A percentile compares a stretch with the other conserved stretches of the same genome.
Conservation (phyloP, 2,888 invertebrate genomes). For the Pyrrhia umbra region DNA sequence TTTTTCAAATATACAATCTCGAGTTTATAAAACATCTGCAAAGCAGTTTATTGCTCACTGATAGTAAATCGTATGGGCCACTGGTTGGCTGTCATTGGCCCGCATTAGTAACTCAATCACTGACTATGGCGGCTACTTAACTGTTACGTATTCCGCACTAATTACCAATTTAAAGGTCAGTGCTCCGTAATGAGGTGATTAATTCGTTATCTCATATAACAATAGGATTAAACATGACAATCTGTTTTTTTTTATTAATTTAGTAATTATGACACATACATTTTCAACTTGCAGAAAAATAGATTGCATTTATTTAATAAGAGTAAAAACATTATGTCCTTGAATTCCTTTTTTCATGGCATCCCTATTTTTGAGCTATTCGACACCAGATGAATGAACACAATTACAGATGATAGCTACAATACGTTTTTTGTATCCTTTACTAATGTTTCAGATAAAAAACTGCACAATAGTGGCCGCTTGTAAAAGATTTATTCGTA, state of each 20-base stretch:
- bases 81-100: slow-evolving; percentile 34
- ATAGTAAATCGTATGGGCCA: background rate
- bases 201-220: slow-evolving; percentile 38
- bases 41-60: too few species aligned
- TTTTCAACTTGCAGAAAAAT: background rate
- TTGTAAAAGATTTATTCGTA: slow-evolving; percentile 52
- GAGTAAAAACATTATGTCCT: slow-evolving; percentile 16
- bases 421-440: slow-evolving; percentile 47
- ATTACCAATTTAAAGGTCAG: slow-evolving; percentile 54
- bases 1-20: too few species aligned
- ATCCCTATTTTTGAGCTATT: slow-evolving; percentile 29
- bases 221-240: slow-evolving; percentile 22
- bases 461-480: slow-evolving; percentile 32
- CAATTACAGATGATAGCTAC: slow-evolving; percentile 48
- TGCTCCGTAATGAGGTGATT: slow-evolving; percentile 30
- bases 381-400: slow-evolving; percentile 49
- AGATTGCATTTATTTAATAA: too few species aligned
- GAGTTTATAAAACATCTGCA: too few species aligned
- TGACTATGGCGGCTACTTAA: slow-evolving; percentile 20
- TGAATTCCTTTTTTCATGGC: slow-evolving; percentile 10
- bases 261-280: background rate
- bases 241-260: slow-evolving; percentile 2
- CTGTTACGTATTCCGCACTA: slow-evolving; percentile 57
- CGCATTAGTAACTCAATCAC: slow-evolving; percentile 37
- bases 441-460: slow-evolving; percentile 46